Evolutionary conservation across 2,797 vertebrate genomes (phyloP), one percentile per base, ranked within the genome.

Genomic region (Luscinia megarhynchos): DNA sequence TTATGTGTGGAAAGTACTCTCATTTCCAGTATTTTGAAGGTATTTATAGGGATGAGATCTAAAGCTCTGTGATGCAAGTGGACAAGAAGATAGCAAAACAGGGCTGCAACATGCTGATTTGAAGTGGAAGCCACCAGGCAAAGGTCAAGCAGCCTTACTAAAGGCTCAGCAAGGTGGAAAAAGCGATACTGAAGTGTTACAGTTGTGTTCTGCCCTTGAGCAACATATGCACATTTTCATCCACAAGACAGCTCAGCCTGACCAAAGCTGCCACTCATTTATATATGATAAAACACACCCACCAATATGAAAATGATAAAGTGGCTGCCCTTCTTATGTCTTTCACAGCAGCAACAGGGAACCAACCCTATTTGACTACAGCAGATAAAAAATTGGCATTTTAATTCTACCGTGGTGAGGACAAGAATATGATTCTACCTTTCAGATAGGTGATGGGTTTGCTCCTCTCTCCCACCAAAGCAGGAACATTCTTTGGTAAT

Each of bases 131-230:
- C 18, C 34, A 32, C 15, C 9, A 53, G 18, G 15, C 0, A 0
- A 78, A 78, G 45, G 51, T 46, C 58, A 58, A 64, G 59, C 51
- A 77, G 58, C 24, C 15, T 63, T 34, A 46, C 12, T n/a, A 55
- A 57, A 4, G 50, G 36, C 36, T 57, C 55, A 75, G 50, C 27
- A 16, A 15, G 11, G 19, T 10, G 3, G 55, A 69, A 81, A 32
- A 43, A 29, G 48, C 0, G 0, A 75, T 12, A n/a, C 15, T 23
- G 15, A 54, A 41, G 6, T 29, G 32, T 21, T 48, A 43, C 18
- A n/a, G 7, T 14, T 75, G 17, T 20, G 41, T 68, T 62, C 78
- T 69, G 50, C 57, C 70, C 50, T 21, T 10, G 19, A 82, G 63
- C 57, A 69, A 30, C 8, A 32, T 4, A 55, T 0, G 0, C 26